Evolutionary conservation across 2,797 vertebrate genomes (phyloP).

Genomic region (Melanotaenia maccullochi): DNA sequence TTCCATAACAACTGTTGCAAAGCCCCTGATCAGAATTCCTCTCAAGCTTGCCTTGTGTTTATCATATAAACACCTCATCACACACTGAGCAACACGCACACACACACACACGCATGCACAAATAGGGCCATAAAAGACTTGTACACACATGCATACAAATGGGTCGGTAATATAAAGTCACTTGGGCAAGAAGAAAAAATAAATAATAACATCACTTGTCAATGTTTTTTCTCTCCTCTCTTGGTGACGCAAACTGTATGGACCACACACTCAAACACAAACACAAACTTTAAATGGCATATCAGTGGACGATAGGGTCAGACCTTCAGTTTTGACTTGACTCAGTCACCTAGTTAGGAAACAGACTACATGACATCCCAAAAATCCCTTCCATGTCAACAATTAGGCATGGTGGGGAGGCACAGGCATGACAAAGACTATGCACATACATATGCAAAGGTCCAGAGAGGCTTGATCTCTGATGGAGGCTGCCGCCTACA

Average conservation of each 20-base stretch:
- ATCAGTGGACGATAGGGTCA: constrained; percentile 61
- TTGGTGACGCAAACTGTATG: constrained; percentile 16
- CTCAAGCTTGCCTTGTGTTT: constrained; percentile 80
- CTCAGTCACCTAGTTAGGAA: constrained; percentile 68
- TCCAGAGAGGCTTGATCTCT: constrained; percentile 46
- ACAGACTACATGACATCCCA: constrained; percentile 46
- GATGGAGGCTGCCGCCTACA: constrained; percentile 60
- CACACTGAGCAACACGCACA: constrained; percentile 67
- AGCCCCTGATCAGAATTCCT: constrained; percentile 85
- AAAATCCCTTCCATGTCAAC: constrained; percentile 36
- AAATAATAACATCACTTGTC: constrained; percentile 54
- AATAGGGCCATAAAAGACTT: constrained; percentile 60
- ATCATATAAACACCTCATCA: constrained; percentile 81
- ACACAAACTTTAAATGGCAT: constrained; percentile 33
- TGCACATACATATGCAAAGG: constrained; percentile 25
- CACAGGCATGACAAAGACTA: constrained; percentile 34
- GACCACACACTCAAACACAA: constrained; percentile 30
- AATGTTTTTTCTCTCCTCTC: constrained; percentile 34
- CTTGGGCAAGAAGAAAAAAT: constrained; percentile 41
- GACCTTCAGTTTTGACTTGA: constrained; percentile 76
- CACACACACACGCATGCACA: constrained; percentile 49
- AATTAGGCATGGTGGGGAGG: constrained; percentile 32
- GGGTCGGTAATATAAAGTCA: constrained; percentile 49
- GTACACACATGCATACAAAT: constrained; percentile 70
- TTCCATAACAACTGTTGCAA: constrained; percentile 86